phyloP scores from a whole-genome alignment of 2,113 vertebrate species.

The Takifugu flavidus region DNA sequence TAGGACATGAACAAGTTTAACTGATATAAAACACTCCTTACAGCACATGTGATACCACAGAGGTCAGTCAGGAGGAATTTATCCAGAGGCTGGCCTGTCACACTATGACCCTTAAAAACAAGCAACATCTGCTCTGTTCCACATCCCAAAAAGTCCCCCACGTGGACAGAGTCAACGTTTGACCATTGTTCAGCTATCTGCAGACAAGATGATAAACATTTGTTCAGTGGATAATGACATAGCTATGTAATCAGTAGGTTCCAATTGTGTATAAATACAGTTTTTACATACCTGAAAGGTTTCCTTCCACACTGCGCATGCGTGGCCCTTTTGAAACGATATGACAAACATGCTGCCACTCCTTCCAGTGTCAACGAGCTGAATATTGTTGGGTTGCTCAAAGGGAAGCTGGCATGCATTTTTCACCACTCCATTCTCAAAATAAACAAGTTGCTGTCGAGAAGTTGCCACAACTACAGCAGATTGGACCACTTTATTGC shows the following conservation, averaged over 20 bases:
- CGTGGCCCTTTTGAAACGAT: conserved; percentile 74
- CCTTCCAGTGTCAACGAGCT: conserved; percentile 67
- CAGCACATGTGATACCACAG: conserved; percentile 75
- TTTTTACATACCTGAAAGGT: conserved; percentile 80
- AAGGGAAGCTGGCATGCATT: conserved; percentile 83
- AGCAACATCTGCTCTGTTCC: conserved; percentile 89
- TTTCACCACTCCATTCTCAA: conserved; percentile 80
- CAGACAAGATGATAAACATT: conserved; percentile 22
- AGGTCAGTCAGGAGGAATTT: conserved; percentile 85
- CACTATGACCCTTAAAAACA: conserved; percentile 72
- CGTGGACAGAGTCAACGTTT: conserved; percentile 71
- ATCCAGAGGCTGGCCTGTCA: conserved; percentile 46
- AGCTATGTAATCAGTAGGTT: too few relatives aligned
- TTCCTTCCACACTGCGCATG: conserved; percentile 81
- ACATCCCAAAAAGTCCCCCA: conserved; percentile 86
- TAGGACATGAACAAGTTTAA: background rate
- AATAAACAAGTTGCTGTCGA: conserved; percentile 83
- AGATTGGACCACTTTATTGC: conserved; percentile 49
- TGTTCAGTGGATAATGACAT: too few relatives aligned
- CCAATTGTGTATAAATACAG: too few relatives aligned
- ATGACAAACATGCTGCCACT: conserved; percentile 76
- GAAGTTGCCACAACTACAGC: conserved; percentile 76
- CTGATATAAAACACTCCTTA: conserved; percentile 63
- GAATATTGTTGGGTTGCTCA: conserved; percentile 74
- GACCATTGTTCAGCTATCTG: conserved; percentile 85